These are phyloP conservation scores for Scaptodrosophila latifasciaeformis DNA, from an alignment of 2,888 invertebrate genomes.

Conservation along the genomic window DNA sequence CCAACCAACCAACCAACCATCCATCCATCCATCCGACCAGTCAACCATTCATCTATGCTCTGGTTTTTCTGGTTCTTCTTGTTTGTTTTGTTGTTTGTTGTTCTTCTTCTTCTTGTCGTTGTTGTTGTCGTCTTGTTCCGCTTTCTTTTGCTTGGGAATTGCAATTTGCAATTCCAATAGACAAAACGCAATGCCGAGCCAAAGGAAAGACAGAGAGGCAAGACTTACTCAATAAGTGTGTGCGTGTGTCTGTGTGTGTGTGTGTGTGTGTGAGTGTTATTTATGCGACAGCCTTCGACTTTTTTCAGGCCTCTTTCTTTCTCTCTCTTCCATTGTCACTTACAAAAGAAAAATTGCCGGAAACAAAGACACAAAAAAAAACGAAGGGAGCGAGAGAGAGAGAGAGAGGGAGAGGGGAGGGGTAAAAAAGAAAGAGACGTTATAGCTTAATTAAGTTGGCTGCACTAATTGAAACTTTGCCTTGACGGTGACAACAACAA, in stretches of 20 bases:
- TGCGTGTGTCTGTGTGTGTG: neutral
- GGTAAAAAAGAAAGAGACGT: conserved; percentile 15
- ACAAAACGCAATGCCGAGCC: neutral
- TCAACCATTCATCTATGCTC: neutral
- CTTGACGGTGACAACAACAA: conserved; percentile 22
- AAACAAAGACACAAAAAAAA: neutral
- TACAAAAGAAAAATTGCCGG: conserved; percentile 7
- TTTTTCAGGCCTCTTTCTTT: neutral
- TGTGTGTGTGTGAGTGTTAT: conserved; percentile 34
- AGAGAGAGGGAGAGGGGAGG: neutral
- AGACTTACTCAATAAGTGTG: neutral
- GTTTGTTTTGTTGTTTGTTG: neutral
- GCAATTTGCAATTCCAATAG: conserved; percentile 43
- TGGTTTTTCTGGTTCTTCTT: conserved; percentile 17
- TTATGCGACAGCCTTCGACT: conserved; percentile 30
- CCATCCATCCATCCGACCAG: neutral
- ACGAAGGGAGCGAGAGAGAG: neutral
- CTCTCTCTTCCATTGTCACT: neutral
- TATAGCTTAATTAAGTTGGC: conserved; percentile 56
- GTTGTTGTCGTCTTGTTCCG: neutral
- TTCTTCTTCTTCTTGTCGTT: conserved; percentile 15
- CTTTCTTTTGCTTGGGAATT: conserved; percentile 11
- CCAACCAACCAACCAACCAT: conserved; percentile 7
- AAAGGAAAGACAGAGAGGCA: neutral
- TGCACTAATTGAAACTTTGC: conserved; percentile 57